Percentiles rank a stretch among this genome's conserved stretches.
Conservation (phyloP, 2,113 vertebrate species). For the Polypterus bichir region DNA sequence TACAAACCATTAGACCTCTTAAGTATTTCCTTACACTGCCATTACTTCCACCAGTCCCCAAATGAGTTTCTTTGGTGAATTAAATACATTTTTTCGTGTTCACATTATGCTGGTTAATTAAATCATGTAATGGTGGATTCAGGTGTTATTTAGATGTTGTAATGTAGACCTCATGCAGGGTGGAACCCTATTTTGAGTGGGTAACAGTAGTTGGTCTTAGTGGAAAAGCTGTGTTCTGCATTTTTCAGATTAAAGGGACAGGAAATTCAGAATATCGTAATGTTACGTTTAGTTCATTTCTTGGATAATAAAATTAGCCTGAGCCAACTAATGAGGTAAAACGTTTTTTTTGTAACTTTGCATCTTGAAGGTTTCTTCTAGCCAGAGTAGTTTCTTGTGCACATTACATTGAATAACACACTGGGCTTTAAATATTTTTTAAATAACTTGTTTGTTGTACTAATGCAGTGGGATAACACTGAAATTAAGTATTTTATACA, state of each 20-base stretch:
- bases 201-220: slow-evolving; percentile 10
- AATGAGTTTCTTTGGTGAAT: slow-evolving; percentile 26
- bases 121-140: slow-evolving; percentile 30
- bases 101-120: slow-evolving; percentile 32
- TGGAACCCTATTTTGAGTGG: slow-evolving; percentile 12
- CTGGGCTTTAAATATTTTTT: too few species aligned
- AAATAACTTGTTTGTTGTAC: too few species aligned
- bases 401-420: too few species aligned
- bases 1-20: slow-evolving; percentile 22
- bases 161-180: slow-evolving; percentile 12
- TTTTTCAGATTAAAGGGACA: slow-evolving; percentile 5
- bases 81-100: slow-evolving; percentile 24
- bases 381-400: too few species aligned
- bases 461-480: too few species aligned
- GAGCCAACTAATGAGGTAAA: too few species aligned
- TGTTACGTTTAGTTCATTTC: too few species aligned
- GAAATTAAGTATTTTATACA: too few species aligned
- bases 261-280: too few species aligned
- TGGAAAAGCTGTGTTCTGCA: slow-evolving; percentile 26
- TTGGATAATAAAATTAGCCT: too few species aligned
- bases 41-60: slow-evolving; percentile 26
- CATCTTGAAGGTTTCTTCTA: too few species aligned
- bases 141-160: slow-evolving; percentile 25
- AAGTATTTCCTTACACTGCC: slow-evolving; percentile 20
- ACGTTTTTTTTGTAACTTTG: too few species aligned